A percentile compares a stretch with the other conserved stretches of the same genome.
These are phyloP conservation scores for Chloroclysta siterata DNA, from an alignment of 2,888 invertebrate genomes.

Conservation along the genomic window DNA sequence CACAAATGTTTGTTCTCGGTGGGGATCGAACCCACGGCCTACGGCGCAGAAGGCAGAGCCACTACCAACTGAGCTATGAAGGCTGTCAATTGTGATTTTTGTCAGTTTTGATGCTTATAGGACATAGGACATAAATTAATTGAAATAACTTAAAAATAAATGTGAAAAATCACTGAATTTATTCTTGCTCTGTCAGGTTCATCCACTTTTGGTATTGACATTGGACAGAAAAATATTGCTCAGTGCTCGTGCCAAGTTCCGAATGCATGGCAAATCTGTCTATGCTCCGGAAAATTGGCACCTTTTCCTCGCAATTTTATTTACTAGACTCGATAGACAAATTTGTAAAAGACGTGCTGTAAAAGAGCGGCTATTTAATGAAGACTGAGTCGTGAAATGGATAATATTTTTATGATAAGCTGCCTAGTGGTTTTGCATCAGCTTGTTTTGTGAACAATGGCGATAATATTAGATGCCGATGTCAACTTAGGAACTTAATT, in stretches of 20 bases:
- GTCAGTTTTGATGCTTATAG: too few relatives aligned
- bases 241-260: constrained; percentile 60
- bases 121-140: too few relatives aligned
- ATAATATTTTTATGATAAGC: neutral
- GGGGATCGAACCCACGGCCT: too few relatives aligned
- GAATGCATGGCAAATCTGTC: constrained; percentile 59
- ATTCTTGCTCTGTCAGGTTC: constrained; percentile 16
- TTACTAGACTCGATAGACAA: constrained; percentile 44
- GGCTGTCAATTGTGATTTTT: too few relatives aligned
- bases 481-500: too few relatives aligned
- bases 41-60: too few relatives aligned
- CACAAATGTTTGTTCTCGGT: too few relatives aligned
- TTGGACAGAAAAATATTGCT: constrained; percentile 57
- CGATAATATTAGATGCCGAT: too few relatives aligned
- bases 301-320: constrained; percentile 57
- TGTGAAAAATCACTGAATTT: constrained; percentile 13
- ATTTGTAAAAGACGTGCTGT: constrained; percentile 28
- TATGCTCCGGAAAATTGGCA: constrained; percentile 62
- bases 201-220: constrained; percentile 38
- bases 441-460: too few relatives aligned
- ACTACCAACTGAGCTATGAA: too few relatives aligned
- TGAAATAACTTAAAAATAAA: too few relatives aligned
- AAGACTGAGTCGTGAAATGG: neutral
- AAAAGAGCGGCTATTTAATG: constrained; percentile 10
- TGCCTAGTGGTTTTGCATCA: too few relatives aligned